phyloP scores from a whole-genome alignment of 2,797 vertebrate genomes.

The Phrynocephalus guinanensis region DNA sequence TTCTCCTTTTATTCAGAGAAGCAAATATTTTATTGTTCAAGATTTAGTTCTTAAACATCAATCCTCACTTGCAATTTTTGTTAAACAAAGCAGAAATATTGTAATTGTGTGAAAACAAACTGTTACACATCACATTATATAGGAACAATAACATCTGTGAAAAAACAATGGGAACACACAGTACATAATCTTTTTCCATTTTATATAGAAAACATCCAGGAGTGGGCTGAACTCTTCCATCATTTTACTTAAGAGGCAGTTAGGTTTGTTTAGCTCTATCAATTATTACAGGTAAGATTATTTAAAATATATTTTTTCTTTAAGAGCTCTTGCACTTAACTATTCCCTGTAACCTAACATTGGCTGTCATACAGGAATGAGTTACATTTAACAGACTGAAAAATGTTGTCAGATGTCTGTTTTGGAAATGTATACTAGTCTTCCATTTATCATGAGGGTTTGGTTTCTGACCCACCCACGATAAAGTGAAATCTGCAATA shows the following conservation, averaged over 20 bases:
- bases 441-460: too few relatives aligned
- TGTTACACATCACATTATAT: background rate
- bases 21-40: background rate
- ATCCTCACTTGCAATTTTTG: background rate
- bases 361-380: background rate
- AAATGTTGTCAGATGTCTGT: too few relatives aligned
- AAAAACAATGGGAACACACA: background rate
- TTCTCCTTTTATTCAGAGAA: background rate
- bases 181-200: conserved; percentile 15
- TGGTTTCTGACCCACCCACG: too few relatives aligned
- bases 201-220: conserved; percentile 85
- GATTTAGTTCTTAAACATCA: conserved; percentile 8
- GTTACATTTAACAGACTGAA: background rate
- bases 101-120: background rate
- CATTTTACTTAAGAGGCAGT: conserved; percentile 87
- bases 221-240: conserved; percentile 85
- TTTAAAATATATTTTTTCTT: conserved; percentile 32
- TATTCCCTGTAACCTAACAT: background rate
- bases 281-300: conserved; percentile 89
- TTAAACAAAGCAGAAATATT: background rate
- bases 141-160: background rate
- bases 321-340: conserved; percentile 7
- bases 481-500: too few relatives aligned
- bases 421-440: too few relatives aligned
- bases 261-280: conserved; percentile 83